These are phyloP conservation scores for Panurus biarmicus DNA, from an alignment of 2,113 vertebrate genomes.

Conservation along the genomic window DNA sequence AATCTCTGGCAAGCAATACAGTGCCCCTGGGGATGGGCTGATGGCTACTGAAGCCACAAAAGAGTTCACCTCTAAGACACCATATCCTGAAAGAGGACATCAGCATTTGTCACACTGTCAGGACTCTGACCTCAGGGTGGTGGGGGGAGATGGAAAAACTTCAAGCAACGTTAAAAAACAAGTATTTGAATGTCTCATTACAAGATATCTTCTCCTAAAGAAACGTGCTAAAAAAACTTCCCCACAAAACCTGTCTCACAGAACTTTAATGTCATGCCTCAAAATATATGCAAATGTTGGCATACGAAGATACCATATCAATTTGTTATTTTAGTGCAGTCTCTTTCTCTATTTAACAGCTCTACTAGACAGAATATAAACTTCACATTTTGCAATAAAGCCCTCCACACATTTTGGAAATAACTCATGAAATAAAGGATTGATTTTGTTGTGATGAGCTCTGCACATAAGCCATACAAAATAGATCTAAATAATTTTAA, in stretches of 20 bases:
- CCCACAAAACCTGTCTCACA: background rate
- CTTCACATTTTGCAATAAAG: constrained; percentile 12
- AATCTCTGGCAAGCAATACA: background rate
- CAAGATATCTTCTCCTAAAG: background rate
- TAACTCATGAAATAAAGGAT: background rate
- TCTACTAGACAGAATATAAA: constrained; percentile 16
- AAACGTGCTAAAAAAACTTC: background rate
- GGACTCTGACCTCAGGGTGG: background rate
- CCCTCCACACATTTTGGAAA: background rate
- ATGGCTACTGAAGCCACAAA: background rate
- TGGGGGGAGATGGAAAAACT: background rate
- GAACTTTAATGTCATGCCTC: constrained; percentile 37
- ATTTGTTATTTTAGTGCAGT: constrained; percentile 32
- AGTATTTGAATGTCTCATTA: background rate
- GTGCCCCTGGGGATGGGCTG: background rate
- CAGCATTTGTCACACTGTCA: background rate
- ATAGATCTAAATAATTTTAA: background rate
- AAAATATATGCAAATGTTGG: constrained; percentile 37
- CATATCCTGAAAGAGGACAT: background rate
- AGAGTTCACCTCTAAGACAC: background rate
- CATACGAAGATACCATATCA: background rate
- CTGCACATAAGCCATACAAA: background rate
- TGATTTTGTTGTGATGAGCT: background rate
- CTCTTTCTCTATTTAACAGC: constrained; percentile 35
- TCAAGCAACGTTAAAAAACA: background rate